Percentiles rank a stretch among this genome's conserved stretches.
Evolutionary conservation across 2,113 vertebrate genomes (phyloP).

Genomic region (Cacatua alba): DNA sequence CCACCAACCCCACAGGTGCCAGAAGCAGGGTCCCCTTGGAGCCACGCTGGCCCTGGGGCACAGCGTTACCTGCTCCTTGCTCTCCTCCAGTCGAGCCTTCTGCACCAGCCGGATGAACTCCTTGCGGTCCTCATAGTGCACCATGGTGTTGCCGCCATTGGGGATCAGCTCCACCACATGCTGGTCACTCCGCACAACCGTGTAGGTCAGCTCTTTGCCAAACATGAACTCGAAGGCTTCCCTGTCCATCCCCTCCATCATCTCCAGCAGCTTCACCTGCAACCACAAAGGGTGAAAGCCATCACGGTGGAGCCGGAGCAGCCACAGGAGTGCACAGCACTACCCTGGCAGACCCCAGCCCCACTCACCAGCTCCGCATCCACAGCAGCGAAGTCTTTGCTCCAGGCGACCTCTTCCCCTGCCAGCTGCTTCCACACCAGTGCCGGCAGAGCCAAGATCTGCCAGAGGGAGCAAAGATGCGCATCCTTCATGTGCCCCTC

Average conservation of each 20-base stretch:
- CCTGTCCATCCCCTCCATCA: slow-evolving; percentile 91
- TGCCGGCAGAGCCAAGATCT: slow-evolving; percentile 90
- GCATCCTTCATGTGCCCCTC: accelerated
- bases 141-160: slow-evolving; percentile 79
- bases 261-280: slow-evolving; percentile 92
- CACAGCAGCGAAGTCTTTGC: slow-evolving; percentile 89
- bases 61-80: slow-evolving; percentile 86
- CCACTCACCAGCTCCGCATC: slow-evolving; percentile 87
- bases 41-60: neutral
- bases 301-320: neutral
- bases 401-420: slow-evolving; percentile 91
- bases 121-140: slow-evolving; percentile 86
- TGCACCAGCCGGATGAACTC: slow-evolving; percentile 89
- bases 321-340: accelerated
- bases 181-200: slow-evolving; percentile 85
- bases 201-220: slow-evolving; percentile 91
- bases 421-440: slow-evolving; percentile 96
- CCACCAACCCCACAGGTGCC: neutral
- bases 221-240: slow-evolving; percentile 93
- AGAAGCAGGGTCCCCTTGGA: neutral
- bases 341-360: neutral
- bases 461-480: neutral
- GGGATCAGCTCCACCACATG: slow-evolving; percentile 87
- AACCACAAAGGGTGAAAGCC: neutral
- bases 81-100: slow-evolving; percentile 89